These are phyloP conservation scores for Chamaea fasciata DNA, from an alignment of 2,113 vertebrate genomes.

Conservation along the genomic window DNA sequence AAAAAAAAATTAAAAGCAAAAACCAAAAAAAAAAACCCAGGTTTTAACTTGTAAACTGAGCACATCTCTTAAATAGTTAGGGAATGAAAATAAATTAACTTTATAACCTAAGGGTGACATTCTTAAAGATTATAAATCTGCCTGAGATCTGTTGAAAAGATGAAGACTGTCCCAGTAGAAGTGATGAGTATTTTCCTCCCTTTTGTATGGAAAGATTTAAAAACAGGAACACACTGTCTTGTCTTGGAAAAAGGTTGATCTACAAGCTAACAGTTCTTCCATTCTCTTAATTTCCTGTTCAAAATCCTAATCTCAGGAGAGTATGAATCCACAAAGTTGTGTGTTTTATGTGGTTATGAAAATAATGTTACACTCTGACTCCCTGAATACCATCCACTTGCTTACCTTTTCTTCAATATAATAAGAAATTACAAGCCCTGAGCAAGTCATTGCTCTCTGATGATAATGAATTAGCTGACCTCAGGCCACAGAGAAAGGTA, in stretches of 20 bases:
- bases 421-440: neutral
- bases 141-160: neutral
- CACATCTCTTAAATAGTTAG: neutral
- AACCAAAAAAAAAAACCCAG: neutral
- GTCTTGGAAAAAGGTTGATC: neutral
- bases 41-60: neutral
- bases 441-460: neutral
- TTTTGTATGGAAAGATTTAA: neutral
- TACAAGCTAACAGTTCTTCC: neutral
- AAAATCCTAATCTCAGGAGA: neutral
- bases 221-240: neutral
- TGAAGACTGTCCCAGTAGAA: neutral
- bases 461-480: neutral
- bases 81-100: constrained; percentile 12
- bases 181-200: neutral
- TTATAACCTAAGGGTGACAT: neutral
- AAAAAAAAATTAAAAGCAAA: neutral
- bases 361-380: neutral
- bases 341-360: neutral
- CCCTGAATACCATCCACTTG: neutral
- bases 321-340: neutral
- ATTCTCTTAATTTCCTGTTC: neutral
- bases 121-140: neutral
- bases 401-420: neutral
- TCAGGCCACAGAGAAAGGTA: neutral